Percentiles rank a stretch among this genome's conserved stretches.
Evolutionary conservation across 2,888 invertebrate genomes (phyloP).

Genomic region (Chorisops tibialis): DNA sequence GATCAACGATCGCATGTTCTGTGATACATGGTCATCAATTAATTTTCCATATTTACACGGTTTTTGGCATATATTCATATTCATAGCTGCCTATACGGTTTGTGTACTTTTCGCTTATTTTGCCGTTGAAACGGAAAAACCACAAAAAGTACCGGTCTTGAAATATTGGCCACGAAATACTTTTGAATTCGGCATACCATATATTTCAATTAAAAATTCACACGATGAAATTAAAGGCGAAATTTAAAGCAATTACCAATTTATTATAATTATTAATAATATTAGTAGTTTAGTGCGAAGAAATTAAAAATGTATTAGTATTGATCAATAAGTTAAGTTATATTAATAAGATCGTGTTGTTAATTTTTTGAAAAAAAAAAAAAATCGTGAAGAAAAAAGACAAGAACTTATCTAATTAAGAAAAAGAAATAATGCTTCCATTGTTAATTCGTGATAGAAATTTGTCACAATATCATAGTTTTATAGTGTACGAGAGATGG

Average conservation of each 20-base stretch:
- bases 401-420: too few species aligned
- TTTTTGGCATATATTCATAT: constrained; percentile 78
- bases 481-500: not conserved
- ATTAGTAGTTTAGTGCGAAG: too few species aligned
- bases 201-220: constrained; percentile 64
- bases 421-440: constrained; percentile 7
- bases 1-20: constrained; percentile 74
- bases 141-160: constrained; percentile 66
- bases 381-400: too few species aligned
- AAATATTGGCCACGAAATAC: constrained; percentile 75
- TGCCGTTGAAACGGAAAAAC: constrained; percentile 68
- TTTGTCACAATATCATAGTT: constrained; percentile 14
- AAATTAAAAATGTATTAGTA: too few species aligned
- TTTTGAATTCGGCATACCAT: constrained; percentile 75
- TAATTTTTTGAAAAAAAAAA: too few species aligned
- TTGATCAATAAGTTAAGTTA: too few species aligned
- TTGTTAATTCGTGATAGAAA: constrained; percentile 6
- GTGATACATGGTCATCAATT: constrained; percentile 72
- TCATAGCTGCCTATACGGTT: constrained; percentile 73
- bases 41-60: constrained; percentile 81
- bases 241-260: too few species aligned
- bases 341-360: too few species aligned
- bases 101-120: constrained; percentile 77
- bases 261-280: too few species aligned
- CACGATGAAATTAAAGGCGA: constrained; percentile 45